Percentiles rank a stretch among this genome's conserved stretches.
phyloP scores from a whole-genome alignment of 2,797 vertebrate species.

The Gouania willdenowi region DNA sequence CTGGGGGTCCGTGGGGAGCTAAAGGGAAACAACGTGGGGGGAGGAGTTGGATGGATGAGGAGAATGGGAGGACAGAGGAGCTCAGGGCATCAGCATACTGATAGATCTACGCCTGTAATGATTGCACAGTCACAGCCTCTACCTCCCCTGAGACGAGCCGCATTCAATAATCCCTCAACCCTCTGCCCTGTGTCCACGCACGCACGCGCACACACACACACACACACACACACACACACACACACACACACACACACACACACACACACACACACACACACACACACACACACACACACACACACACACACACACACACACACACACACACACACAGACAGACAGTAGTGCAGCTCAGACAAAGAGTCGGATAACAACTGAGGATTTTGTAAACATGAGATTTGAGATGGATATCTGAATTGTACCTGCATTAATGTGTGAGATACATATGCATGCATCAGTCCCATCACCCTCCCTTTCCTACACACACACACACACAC shows the following conservation, averaged over 20 bases:
- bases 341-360: constrained; percentile 33
- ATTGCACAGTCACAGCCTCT: constrained; percentile 77
- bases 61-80: constrained; percentile 30
- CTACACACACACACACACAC: not conserved
- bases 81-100: constrained; percentile 61
- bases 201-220: not conserved
- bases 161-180: constrained; percentile 71
- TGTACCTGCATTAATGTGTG: constrained; percentile 19
- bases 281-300: constrained; percentile 1
- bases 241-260: constrained; percentile 2
- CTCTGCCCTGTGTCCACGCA: constrained; percentile 37
- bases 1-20: constrained; percentile 17
- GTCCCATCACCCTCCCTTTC: not conserved
- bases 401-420: constrained; percentile 38
- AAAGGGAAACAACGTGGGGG: not conserved
- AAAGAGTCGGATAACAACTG: constrained; percentile 49
- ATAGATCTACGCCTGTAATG: constrained; percentile 77
- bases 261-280: constrained; percentile 1
- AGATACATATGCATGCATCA: constrained; percentile 6
- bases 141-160: constrained; percentile 60
- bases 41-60: not conserved
- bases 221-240: constrained; percentile 1
- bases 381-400: constrained; percentile 51
- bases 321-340: constrained; percentile 1
- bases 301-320: not conserved